Conservation (phyloP, 2,113 vertebrate species). For the Pitta sordida region DNA sequence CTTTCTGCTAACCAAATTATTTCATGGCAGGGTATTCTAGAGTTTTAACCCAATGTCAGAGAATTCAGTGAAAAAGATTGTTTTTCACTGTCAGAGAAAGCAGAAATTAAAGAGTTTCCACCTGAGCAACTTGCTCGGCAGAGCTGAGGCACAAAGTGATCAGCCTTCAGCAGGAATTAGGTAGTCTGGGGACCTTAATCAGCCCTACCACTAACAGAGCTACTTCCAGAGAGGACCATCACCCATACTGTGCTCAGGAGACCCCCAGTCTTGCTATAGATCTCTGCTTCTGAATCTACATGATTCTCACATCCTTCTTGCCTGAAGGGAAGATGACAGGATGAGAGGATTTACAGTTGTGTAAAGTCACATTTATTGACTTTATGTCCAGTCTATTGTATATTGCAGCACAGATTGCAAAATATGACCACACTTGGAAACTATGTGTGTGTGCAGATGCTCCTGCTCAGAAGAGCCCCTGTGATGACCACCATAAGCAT, state of each 20-base stretch:
- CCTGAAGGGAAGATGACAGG: neutral
- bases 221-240: neutral
- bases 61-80: neutral
- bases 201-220: neutral
- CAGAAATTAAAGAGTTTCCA: neutral
- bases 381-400: neutral
- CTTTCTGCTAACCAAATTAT: neutral
- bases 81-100: neutral
- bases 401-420: neutral
- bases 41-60: neutral
- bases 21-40: neutral
- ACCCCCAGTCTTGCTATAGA: neutral
- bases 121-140: neutral
- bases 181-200: neutral
- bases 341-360: neutral
- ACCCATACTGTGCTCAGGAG: accelerated
- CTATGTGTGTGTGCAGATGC: neutral
- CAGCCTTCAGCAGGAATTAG: neutral
- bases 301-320: neutral
- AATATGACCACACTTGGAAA: neutral
- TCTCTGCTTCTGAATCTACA: neutral
- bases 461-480: neutral
- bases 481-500: neutral
- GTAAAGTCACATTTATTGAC: neutral
- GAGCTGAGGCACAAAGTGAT: neutral